Evolutionary conservation across 2,888 invertebrate species (phyloP).

Genomic region (Dorcus parallelipipedus): DNA sequence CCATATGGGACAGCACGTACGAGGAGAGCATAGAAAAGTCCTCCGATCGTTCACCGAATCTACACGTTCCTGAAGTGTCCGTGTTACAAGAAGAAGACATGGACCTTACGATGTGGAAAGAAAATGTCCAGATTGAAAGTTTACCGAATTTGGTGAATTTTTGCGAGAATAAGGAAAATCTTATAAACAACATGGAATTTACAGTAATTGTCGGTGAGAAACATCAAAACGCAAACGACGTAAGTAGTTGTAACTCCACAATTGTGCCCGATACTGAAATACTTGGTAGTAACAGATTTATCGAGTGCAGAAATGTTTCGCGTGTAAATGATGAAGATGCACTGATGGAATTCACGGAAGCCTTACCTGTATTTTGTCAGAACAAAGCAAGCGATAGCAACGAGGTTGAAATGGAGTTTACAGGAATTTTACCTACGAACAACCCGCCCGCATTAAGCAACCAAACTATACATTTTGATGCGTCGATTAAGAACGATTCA

Average conservation of each 20-base stretch:
- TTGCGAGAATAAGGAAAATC: background rate
- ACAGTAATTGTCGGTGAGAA: background rate
- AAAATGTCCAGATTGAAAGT: background rate
- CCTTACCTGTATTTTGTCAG: no score
- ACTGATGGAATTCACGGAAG: no score
- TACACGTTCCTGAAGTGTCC: background rate
- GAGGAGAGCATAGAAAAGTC: slow-evolving; percentile 30
- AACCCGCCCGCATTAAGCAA: no score
- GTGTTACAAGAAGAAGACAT: background rate
- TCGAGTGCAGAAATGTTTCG: no score
- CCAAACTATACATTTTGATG: no score
- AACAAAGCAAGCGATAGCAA: no score
- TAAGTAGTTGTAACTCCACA: no score
- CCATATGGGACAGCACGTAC: slow-evolving; percentile 39
- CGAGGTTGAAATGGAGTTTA: slow-evolving; percentile 4
- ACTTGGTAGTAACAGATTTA: no score
- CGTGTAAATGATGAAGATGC: no score
- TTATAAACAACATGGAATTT: slow-evolving; percentile 4
- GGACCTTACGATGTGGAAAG: background rate
- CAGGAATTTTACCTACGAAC: background rate
- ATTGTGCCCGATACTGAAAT: no score
- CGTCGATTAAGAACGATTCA: no score
- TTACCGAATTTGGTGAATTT: background rate
- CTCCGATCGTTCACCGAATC: slow-evolving; percentile 9
- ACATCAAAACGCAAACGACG: no score